Evolutionary conservation across 2,888 invertebrate genomes (phyloP).

Genomic region (Drosophila falleni): DNA sequence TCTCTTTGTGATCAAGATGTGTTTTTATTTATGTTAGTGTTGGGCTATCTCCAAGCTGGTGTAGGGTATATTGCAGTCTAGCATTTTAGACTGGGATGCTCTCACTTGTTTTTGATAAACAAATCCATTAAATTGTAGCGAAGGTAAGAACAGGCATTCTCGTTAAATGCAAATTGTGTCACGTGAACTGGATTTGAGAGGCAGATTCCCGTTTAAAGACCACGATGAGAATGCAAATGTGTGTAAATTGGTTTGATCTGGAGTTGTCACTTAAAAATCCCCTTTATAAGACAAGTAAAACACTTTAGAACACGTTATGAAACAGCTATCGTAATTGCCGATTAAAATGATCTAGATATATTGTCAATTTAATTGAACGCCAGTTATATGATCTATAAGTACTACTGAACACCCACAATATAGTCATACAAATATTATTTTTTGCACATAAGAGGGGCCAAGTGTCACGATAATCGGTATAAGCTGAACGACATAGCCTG

Average conservation of each 20-base stretch:
- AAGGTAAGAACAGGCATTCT: conserved; percentile 6
- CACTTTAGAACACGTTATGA: not conserved
- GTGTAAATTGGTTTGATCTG: conserved; percentile 29
- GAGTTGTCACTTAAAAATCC: conserved; percentile 4
- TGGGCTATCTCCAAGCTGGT: not conserved
- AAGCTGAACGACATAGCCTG: conserved; percentile 35
- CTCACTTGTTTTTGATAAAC: conserved; percentile 32
- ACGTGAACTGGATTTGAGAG: conserved; percentile 48
- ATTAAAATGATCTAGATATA: not conserved
- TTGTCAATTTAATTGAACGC: conserved; percentile 8
- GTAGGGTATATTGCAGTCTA: not conserved
- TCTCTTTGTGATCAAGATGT: too few species aligned
- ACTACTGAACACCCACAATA: conserved; percentile 19
- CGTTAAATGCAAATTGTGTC: conserved; percentile 25
- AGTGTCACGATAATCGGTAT: conserved; percentile 33
- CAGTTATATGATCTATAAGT: conserved; percentile 9
- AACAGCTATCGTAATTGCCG: not conserved
- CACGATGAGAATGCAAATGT: conserved; percentile 40
- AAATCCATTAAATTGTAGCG: conserved; percentile 39
- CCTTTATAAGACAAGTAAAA: not conserved
- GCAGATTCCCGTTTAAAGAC: conserved; percentile 44
- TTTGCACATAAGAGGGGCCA: not conserved
- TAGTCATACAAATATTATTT: not conserved
- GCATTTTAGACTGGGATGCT: not conserved
- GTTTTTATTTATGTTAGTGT: too few species aligned